A percentile compares a stretch with the other conserved stretches of the same genome.
Conservation (phyloP, 2,888 invertebrate species). For the Macrosiphum euphorbiae region DNA sequence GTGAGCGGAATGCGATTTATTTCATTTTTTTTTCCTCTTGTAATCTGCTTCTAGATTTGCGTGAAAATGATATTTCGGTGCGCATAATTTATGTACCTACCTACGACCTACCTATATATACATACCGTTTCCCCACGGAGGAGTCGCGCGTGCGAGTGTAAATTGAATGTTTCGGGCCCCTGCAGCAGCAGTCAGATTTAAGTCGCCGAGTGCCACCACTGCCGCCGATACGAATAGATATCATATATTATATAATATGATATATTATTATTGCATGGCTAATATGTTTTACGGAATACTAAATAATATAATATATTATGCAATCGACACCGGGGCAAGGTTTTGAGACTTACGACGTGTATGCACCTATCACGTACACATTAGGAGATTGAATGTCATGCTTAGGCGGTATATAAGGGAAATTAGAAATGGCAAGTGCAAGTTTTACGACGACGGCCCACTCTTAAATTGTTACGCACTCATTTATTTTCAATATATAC, state of each 20-base stretch:
- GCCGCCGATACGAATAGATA: background rate
- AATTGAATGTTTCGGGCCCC: background rate
- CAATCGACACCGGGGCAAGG: background rate
- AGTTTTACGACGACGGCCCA: constrained; percentile 18
- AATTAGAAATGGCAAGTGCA: background rate
- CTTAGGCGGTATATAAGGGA: background rate
- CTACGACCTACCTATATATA: background rate
- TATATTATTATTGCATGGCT: no score
- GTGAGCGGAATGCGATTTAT: background rate
- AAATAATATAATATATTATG: background rate
- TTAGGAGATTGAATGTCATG: constrained; percentile 20
- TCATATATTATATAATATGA: background rate
- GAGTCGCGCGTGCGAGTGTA: background rate
- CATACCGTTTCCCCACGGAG: background rate
- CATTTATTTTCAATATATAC: constrained; percentile 21
- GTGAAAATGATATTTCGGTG: constrained; percentile 35
- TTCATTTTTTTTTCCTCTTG: background rate
- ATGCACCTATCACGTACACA: background rate
- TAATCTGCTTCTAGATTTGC: constrained; percentile 30
- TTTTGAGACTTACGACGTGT: background rate
- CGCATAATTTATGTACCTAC: background rate
- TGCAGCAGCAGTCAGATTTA: background rate
- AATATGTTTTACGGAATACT: background rate
- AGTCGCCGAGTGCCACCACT: background rate
- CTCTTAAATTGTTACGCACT: background rate